phyloP scores from a whole-genome alignment of 2,888 invertebrate species.

The Noctua pronuba region DNA sequence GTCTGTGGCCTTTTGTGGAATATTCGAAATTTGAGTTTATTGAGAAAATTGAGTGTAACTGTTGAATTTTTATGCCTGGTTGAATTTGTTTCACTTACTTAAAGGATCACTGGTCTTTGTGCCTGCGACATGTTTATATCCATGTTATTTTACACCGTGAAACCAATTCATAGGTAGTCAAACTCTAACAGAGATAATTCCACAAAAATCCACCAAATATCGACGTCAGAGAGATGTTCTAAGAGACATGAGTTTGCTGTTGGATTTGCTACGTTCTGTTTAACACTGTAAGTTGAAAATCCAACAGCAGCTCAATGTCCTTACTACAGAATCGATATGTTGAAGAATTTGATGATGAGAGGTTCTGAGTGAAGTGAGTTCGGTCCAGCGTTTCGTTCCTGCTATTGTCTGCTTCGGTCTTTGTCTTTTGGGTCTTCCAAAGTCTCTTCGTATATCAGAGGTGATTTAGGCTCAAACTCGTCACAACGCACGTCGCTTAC shows the following conservation, averaged over 20 bases:
- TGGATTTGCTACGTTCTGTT: not conserved
- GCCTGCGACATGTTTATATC: not conserved
- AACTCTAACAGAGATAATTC: slow-evolving; percentile 30
- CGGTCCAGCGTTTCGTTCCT: slow-evolving; percentile 84
- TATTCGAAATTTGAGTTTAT: slow-evolving; percentile 2
- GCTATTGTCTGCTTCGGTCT: slow-evolving; percentile 74
- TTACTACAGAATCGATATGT: not conserved
- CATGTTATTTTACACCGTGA: not conserved
- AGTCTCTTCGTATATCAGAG: slow-evolving; percentile 77
- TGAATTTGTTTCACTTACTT: slow-evolving; percentile 15
- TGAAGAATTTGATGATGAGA: slow-evolving; percentile 66
- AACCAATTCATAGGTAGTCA: not conserved
- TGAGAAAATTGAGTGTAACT: not conserved
- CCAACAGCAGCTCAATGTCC: not conserved
- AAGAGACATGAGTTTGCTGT: slow-evolving; percentile 3
- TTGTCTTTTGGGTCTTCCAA: slow-evolving; percentile 74
- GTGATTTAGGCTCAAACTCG: slow-evolving; percentile 67
- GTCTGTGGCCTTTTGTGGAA: slow-evolving; percentile 73
- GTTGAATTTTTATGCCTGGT: not conserved
- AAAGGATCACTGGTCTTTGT: slow-evolving; percentile 1
- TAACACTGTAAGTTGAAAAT: not conserved
- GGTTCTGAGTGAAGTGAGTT: slow-evolving; percentile 77
- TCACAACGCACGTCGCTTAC: slow-evolving; percentile 67
- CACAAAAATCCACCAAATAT: slow-evolving; percentile 42
- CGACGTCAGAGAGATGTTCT: not conserved